Conservation (phyloP, 2,888 invertebrate species). For the Saturnia pavonia region DNA sequence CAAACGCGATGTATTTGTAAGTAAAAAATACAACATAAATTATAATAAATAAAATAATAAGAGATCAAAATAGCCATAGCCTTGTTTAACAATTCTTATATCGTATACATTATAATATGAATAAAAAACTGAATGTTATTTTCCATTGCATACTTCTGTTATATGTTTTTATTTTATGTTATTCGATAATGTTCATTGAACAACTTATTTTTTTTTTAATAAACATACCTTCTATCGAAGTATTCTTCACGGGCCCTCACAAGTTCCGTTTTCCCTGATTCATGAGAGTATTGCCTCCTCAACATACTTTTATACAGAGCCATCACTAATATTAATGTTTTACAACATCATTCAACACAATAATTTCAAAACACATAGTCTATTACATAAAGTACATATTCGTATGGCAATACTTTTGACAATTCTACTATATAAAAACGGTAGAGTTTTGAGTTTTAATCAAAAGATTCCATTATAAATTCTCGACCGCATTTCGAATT, state of each 20-base stretch:
- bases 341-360: conserved; percentile 26
- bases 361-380: neutral
- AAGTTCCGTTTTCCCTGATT: conserved; percentile 70
- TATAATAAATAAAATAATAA: too few relatives aligned
- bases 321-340: conserved; percentile 29
- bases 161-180: neutral
- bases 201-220: neutral
- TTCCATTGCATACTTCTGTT: neutral
- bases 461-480: conserved; percentile 27
- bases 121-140: neutral
- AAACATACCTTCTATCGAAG: conserved; percentile 65
- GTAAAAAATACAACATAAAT: too few relatives aligned
- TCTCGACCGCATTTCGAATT: conserved; percentile 19
- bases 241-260: conserved; percentile 65
- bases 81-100: neutral
- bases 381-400: neutral
- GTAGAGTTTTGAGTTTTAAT: conserved; percentile 24
- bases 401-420: conserved; percentile 21
- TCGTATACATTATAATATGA: neutral
- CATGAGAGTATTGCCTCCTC: conserved; percentile 72
- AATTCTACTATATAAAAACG: neutral
- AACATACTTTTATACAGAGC: conserved; percentile 51
- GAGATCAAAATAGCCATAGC: too few relatives aligned
- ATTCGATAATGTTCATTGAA: neutral
- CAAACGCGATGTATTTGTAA: too few relatives aligned